Conservation (phyloP, 2,888 invertebrate genomes). For the Tanypteryx hageni region DNA sequence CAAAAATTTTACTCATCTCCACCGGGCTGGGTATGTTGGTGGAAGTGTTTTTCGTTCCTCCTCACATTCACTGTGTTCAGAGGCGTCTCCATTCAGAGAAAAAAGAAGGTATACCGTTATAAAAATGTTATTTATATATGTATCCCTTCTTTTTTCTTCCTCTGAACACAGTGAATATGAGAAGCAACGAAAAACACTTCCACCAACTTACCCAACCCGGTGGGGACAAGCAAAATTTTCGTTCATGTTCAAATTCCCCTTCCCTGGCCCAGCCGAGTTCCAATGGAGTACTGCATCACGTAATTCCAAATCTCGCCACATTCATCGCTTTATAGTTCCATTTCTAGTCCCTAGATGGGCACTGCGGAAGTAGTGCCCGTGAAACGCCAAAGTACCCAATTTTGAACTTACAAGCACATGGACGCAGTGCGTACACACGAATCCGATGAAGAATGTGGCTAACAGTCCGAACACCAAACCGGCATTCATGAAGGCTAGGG, state of each 20-base stretch:
- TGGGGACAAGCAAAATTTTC: no score
- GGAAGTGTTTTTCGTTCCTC: no score
- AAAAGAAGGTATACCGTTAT: no score
- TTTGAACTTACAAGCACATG: slow-evolving; percentile 91
- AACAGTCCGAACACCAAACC: slow-evolving; percentile 93
- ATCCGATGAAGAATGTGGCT: slow-evolving; percentile 90
- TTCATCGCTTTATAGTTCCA: slow-evolving; percentile 73
- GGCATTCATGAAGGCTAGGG: slow-evolving; percentile 85
- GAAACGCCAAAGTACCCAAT: background rate
- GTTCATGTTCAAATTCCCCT: no score
- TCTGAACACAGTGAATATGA: background rate
- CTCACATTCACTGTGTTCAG: no score
- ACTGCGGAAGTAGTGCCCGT: background rate
- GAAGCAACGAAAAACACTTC: slow-evolving; percentile 5
- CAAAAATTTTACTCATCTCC: no score
- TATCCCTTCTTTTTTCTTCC: background rate
- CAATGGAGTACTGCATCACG: no score
- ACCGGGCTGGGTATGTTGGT: no score
- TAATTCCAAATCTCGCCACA: background rate
- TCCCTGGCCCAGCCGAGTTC: no score
- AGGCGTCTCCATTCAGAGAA: no score
- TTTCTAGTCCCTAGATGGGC: no score
- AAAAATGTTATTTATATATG: no score
- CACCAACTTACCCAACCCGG: background rate
- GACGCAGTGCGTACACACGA: slow-evolving; percentile 96